Base-by-base conservation (phyloP, 2,113 vertebrate species). In the Bos taurus region DNA sequence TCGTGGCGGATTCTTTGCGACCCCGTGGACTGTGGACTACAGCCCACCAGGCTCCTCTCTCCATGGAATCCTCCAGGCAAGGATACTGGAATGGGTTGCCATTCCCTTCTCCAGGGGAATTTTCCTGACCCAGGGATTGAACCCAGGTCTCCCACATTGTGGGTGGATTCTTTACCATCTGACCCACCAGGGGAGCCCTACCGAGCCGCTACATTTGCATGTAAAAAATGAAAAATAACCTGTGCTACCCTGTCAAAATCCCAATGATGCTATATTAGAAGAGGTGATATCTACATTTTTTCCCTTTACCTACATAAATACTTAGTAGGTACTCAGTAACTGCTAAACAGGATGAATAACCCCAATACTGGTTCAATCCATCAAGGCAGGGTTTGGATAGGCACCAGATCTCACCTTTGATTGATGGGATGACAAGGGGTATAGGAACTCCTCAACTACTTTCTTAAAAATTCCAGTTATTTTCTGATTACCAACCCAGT, bases 271-370 rank as follows among this genome's bases (percentile, higher is more conserved):
- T 93, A 8, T 54, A 86, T 62, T 71, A 96, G 52, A 48, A 74
- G 57, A 92, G 26, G 40, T 43, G 64, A 81, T 11, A 67, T 30
- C 64, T 92, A 56, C 8, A 52, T 57, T 11, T 83, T 85, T 95
- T 30, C 33, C 60, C 43, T 80, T 67, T 77, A 40, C 12, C 23
- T 64, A 40, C 17, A 46, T 40, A 87, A 57, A 26, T 46, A 86
- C 10, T 56, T 92, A 81, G 80, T 52, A 92, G 54, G 15, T 77
- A 86, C 60, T 86, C 6, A 46, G 77, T 50, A 90, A 88, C 36
- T 25, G 87, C 33, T n/a, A 33, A 80, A 62, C 33, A 90, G 80
- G 64, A 82, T 33, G 74, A 97, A 92, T 78, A 78, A 80, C 40
- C 23, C 52, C 19, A 60, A 16, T 30, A 78, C 25, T 71, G 30